These are phyloP conservation scores for Xylocampa areola DNA, from an alignment of 2,888 invertebrate species.

Conservation along the genomic window DNA sequence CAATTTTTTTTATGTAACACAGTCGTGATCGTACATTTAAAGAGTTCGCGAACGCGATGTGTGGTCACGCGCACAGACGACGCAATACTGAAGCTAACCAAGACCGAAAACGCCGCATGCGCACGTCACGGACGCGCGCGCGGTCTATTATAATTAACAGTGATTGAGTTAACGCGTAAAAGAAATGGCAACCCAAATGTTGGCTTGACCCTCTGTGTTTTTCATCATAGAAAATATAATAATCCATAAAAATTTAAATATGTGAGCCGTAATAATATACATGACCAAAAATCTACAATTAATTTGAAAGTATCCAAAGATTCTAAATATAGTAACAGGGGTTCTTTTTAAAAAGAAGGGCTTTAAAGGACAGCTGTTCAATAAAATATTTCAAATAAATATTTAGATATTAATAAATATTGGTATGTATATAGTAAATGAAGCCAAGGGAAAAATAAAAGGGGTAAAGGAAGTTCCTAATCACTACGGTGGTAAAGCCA, in stretches of 20 bases:
- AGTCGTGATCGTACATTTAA: constrained; percentile 61
- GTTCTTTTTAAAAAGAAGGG: no score
- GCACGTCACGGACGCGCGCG: constrained; percentile 61
- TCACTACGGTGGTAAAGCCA: no score
- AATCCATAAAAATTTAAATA: not conserved
- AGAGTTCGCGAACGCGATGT: constrained; percentile 61
- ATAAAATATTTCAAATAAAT: no score
- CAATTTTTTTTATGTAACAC: constrained; percentile 76
- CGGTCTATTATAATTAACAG: constrained; percentile 63
- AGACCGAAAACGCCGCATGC: constrained; percentile 44
- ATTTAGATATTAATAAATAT: no score
- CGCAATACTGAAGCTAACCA: constrained; percentile 71
- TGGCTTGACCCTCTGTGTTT: constrained; percentile 31
- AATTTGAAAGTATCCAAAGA: no score
- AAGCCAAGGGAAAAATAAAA: no score
- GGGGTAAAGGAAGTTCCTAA: no score
- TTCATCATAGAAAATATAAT: constrained; percentile 4
- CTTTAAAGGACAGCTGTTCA: no score
- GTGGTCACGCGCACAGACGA: constrained; percentile 68
- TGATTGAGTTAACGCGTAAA: constrained; percentile 57
- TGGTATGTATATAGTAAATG: no score
- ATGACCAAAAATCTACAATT: no score
- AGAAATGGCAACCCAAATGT: constrained; percentile 53
- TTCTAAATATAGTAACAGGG: no score
- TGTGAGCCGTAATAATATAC: not conserved